Percentiles rank a stretch among this genome's conserved stretches.
These are phyloP conservation scores for Rhabditoides inermis DNA, from an alignment of 2,888 invertebrate genomes.

Conservation along the genomic window DNA sequence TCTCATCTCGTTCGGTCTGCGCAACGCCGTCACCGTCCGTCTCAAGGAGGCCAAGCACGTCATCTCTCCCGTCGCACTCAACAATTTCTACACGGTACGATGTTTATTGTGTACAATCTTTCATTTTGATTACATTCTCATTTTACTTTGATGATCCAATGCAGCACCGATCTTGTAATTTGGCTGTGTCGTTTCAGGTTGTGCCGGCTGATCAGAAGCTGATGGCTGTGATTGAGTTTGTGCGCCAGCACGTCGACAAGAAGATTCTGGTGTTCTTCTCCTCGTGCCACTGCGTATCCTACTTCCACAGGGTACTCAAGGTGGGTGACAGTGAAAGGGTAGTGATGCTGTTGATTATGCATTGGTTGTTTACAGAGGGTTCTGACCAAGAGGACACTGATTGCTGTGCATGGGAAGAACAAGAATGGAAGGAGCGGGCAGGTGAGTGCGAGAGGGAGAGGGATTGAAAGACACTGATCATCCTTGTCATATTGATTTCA, in stretches of 20 bases:
- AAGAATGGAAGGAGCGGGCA: constrained; percentile 58
- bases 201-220: constrained; percentile 71
- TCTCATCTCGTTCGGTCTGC: constrained; percentile 75
- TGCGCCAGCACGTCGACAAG: constrained; percentile 54
- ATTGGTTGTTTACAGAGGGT: constrained; percentile 16
- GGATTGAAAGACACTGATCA: too few relatives aligned
- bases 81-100: constrained; percentile 27
- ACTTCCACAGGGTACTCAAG: too few relatives aligned
- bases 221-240: constrained; percentile 69
- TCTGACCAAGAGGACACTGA: constrained; percentile 55
- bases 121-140: not conserved
- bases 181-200: constrained; percentile 53
- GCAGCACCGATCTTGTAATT: not conserved
- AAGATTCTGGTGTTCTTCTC: constrained; percentile 71
- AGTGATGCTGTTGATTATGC: not conserved
- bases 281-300: constrained; percentile 91
- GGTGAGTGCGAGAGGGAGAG: not conserved
- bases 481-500: too few relatives aligned
- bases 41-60: constrained; percentile 22
- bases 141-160: constrained; percentile 1
- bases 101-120: too few relatives aligned
- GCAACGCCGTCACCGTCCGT: constrained; percentile 39
- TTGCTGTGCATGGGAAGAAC: constrained; percentile 87
- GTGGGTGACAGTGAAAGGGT: constrained; percentile 5
- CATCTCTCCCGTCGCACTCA: constrained; percentile 25